Conservation (phyloP, 2,888 invertebrate genomes). For the Tetragnatha montana region DNA sequence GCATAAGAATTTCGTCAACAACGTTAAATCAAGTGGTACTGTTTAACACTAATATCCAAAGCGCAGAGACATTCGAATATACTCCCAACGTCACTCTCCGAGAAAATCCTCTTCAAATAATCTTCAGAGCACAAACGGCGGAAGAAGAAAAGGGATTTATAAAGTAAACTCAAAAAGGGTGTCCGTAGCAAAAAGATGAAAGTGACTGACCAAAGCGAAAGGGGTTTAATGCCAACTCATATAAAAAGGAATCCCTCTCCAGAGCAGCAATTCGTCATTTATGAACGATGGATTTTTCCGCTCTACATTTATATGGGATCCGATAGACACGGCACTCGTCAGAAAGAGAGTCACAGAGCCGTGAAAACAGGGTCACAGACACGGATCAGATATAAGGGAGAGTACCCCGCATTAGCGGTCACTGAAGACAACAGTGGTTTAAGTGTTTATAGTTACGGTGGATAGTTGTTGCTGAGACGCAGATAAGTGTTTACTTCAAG, state of each 20-base stretch:
- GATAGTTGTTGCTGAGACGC: no score
- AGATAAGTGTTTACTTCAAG: no score
- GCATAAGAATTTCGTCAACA: no score
- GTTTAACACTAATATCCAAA: no score
- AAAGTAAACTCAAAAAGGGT: no score
- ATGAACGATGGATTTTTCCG: constrained; percentile 39
- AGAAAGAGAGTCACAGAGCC: constrained; percentile 26
- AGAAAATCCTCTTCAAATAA: no score
- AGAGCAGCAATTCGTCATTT: constrained; percentile 49
- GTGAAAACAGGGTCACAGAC: constrained; percentile 37
- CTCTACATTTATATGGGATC: constrained; percentile 55
- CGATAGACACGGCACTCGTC: constrained; percentile 28
- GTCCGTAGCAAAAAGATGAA: not conserved
- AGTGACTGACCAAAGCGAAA: not conserved
- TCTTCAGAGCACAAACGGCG: no score
- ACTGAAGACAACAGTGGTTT: constrained; percentile 27
- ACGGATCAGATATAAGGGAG: constrained; percentile 25
- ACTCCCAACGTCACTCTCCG: no score
- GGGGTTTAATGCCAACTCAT: not conserved
- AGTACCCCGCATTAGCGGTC: not conserved
- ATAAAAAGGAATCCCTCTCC: constrained; percentile 4
- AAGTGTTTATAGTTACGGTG: not conserved
- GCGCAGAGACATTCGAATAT: no score
- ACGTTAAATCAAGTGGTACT: no score
- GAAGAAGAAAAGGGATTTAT: no score